These are phyloP conservation scores for Sminthurides bifidus DNA, from an alignment of 1,140 invertebrate genomes.

Conservation along the genomic window DNA sequence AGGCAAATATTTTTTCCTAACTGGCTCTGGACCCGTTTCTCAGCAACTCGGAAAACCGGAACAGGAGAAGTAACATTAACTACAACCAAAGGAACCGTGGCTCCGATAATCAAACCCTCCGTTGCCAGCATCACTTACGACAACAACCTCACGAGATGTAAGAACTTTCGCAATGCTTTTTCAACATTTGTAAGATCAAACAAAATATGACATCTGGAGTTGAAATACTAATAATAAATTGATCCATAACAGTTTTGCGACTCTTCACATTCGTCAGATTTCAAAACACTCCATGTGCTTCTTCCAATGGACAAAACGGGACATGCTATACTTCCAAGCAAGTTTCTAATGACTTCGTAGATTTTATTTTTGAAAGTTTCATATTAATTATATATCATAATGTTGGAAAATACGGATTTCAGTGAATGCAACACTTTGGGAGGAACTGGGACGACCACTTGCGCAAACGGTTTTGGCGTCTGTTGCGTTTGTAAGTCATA, in stretches of 20 bases:
- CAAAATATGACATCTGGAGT: too few species aligned
- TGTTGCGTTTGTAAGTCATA: conserved; percentile 56
- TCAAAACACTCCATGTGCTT: conserved; percentile 48
- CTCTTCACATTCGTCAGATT: conserved; percentile 62
- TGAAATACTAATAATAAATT: not conserved
- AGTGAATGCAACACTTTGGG: conserved; percentile 47
- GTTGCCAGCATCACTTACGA: conserved; percentile 28
- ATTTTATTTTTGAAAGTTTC: not conserved
- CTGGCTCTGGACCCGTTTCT: conserved; percentile 24
- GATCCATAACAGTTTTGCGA: conserved; percentile 43
- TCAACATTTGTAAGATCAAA: too few species aligned
- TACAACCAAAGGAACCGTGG: conserved; percentile 4
- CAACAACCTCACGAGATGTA: conserved; percentile 28
- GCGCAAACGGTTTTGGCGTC: conserved; percentile 60
- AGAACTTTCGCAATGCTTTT: conserved; percentile 5
- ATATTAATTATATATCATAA: conserved; percentile 1
- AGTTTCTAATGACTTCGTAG: not conserved
- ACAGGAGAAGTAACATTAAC: not conserved
- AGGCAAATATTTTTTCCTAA: conserved; percentile 24
- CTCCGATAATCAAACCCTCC: not conserved
- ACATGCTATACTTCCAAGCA: conserved; percentile 46
- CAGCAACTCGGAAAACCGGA: conserved; percentile 15
- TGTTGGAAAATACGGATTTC: too few species aligned
- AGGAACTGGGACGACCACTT: conserved; percentile 50
- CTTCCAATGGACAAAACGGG: conserved; percentile 46